Conservation (phyloP, 2,888 invertebrate species). For the Erynnis tages region DNA sequence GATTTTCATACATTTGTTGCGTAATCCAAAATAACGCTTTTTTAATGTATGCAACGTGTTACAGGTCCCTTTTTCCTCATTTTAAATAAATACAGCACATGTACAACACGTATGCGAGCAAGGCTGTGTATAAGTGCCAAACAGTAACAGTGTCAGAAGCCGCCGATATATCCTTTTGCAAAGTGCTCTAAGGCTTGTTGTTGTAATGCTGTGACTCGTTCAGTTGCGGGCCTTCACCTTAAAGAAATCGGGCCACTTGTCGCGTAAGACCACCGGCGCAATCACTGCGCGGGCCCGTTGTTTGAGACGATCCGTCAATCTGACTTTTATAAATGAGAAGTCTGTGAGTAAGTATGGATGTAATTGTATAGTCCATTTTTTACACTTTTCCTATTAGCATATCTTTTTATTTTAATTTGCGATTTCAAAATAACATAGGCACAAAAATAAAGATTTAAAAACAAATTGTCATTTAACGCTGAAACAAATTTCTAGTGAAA, state of each 20-base stretch:
- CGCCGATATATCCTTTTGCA: slow-evolving; percentile 18
- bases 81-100: not conserved
- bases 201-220: slow-evolving; percentile 13
- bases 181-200: slow-evolving; percentile 24
- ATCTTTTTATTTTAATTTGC: too few species aligned
- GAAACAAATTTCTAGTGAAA: too few species aligned
- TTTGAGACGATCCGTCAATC: slow-evolving; percentile 20
- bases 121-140: not conserved
- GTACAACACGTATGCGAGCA: not conserved
- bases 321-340: not conserved
- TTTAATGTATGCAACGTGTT: too few species aligned
- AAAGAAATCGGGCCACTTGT: slow-evolving; percentile 44
- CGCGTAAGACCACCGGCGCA: slow-evolving; percentile 30
- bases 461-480: too few species aligned
- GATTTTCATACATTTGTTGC: not conserved
- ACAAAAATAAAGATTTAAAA: too few species aligned
- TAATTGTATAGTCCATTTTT: too few species aligned
- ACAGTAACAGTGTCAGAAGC: slow-evolving; percentile 8
- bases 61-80: not conserved
- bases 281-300: slow-evolving; percentile 26
- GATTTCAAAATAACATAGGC: too few species aligned
- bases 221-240: slow-evolving; percentile 43
- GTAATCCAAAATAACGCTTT: too few species aligned
- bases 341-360: too few species aligned
- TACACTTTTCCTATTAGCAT: too few species aligned